Conservation (phyloP, 2,888 invertebrate species). For the Papilio gigon region DNA sequence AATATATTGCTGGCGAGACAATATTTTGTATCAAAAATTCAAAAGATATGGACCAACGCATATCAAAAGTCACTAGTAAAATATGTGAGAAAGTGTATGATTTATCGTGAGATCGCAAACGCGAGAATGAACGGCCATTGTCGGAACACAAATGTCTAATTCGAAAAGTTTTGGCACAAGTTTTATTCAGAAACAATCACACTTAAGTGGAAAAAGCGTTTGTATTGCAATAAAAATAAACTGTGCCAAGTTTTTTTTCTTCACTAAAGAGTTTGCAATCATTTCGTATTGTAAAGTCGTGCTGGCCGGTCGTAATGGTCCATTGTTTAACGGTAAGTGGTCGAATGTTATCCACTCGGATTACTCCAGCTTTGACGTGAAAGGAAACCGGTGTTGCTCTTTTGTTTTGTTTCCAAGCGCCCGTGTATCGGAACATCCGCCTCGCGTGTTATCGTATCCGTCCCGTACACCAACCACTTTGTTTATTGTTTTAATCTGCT, state of each 20-base stretch:
- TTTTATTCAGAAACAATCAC: slow-evolving; percentile 27
- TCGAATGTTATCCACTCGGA: slow-evolving; percentile 66
- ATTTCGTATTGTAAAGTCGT: slow-evolving; percentile 38
- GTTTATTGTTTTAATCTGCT: neutral
- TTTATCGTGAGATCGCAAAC: slow-evolving; percentile 45
- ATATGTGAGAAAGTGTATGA: slow-evolving; percentile 48
- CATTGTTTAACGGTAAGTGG: slow-evolving; percentile 73
- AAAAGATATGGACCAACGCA: slow-evolving; percentile 13
- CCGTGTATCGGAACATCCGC: slow-evolving; percentile 13
- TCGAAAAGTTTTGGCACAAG: slow-evolving; percentile 20
- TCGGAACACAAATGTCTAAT: slow-evolving; percentile 31
- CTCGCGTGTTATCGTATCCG: slow-evolving; percentile 24
- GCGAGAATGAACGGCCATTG: slow-evolving; percentile 35
- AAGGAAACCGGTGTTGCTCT: slow-evolving; percentile 54
- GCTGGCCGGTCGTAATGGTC: slow-evolving; percentile 62
- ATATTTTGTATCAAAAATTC: neutral
- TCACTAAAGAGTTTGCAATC: slow-evolving; percentile 33
- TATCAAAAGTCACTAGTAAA: slow-evolving; percentile 46
- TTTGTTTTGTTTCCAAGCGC: slow-evolving; percentile 27
- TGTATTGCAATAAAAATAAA: slow-evolving; percentile 23
- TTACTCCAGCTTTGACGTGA: slow-evolving; percentile 64
- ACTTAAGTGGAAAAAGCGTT: slow-evolving; percentile 29
- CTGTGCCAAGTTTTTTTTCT: slow-evolving; percentile 28
- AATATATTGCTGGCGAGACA: neutral
- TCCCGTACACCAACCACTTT: slow-evolving; percentile 36